Evolutionary conservation across 2,888 invertebrate genomes (phyloP).

Genomic region (Homarus gammarus): DNA sequence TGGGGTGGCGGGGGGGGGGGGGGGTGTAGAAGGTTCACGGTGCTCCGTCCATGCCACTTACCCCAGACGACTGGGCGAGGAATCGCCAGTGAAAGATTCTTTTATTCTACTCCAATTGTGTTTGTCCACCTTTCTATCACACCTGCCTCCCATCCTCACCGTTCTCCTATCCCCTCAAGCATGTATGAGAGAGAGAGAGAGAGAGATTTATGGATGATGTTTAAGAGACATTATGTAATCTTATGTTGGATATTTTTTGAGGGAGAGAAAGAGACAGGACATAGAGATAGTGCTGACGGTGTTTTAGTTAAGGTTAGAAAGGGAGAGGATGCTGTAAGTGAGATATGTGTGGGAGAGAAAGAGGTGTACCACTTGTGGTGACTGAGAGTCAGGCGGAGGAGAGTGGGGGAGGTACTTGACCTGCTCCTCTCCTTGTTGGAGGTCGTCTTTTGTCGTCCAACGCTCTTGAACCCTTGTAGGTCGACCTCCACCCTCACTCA

Average conservation of each 20-base stretch:
- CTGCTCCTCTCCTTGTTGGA: background rate
- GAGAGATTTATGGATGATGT: background rate
- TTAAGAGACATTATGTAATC: no score
- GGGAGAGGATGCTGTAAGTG: no score
- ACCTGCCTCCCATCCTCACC: background rate
- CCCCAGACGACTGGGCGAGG: background rate
- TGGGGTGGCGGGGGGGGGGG: no score
- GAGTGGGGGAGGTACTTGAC: background rate
- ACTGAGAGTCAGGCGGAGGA: constrained; percentile 2
- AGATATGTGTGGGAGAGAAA: background rate
- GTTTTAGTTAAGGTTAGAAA: no score
- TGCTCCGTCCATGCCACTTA: background rate
- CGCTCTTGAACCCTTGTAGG: background rate
- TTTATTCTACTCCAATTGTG: background rate
- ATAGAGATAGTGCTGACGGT: background rate
- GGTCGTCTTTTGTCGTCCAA: constrained; percentile 5
- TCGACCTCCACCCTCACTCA: background rate
- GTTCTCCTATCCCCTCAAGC: background rate
- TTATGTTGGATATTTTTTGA: no score
- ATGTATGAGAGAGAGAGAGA: background rate
- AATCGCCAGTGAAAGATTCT: background rate
- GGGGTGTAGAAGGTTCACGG: no score
- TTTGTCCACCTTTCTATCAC: background rate
- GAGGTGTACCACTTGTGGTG: background rate
- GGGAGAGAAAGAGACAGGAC: background rate